Conservation (phyloP, 2,113 vertebrate genomes). For the Eupsittula cactorum region DNA sequence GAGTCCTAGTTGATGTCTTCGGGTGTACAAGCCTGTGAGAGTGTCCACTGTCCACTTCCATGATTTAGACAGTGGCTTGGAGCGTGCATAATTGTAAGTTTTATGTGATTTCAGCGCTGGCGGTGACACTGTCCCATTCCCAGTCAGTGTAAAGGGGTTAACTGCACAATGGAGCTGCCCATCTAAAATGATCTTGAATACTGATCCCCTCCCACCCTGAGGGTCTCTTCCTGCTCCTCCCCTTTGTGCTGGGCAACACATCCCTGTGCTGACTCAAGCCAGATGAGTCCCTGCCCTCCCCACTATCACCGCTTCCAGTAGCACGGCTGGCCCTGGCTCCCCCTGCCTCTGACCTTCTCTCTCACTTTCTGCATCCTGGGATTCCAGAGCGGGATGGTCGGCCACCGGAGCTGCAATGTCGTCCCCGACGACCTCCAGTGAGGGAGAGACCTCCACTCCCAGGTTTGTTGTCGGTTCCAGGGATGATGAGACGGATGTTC, state of each 20-base stretch:
- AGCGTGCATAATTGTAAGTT: slow-evolving; percentile 52
- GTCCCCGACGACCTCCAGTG: slow-evolving; percentile 87
- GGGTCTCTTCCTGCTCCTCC: background rate
- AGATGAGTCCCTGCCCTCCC: background rate
- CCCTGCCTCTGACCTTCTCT: slow-evolving; percentile 52
- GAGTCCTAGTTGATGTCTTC: background rate
- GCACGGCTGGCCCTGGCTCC: background rate
- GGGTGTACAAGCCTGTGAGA: background rate
- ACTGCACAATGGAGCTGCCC: background rate
- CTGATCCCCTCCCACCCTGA: background rate
- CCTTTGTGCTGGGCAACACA: background rate
- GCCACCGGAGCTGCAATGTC: slow-evolving; percentile 88
- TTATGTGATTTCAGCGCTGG: background rate
- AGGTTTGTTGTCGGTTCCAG: slow-evolving; percentile 97
- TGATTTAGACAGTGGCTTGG: background rate
- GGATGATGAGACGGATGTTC: slow-evolving; percentile 90
- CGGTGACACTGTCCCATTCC: background rate
- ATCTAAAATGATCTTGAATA: background rate
- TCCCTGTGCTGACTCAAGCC: background rate
- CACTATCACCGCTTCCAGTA: background rate
- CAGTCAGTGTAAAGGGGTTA: background rate
- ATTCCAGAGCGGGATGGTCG: slow-evolving; percentile 81
- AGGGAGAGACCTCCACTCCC: slow-evolving; percentile 86
- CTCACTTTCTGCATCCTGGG: slow-evolving; percentile 48
- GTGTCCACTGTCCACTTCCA: background rate